Conservation (phyloP, 2,888 invertebrate species). For the Agrochola macilenta region DNA sequence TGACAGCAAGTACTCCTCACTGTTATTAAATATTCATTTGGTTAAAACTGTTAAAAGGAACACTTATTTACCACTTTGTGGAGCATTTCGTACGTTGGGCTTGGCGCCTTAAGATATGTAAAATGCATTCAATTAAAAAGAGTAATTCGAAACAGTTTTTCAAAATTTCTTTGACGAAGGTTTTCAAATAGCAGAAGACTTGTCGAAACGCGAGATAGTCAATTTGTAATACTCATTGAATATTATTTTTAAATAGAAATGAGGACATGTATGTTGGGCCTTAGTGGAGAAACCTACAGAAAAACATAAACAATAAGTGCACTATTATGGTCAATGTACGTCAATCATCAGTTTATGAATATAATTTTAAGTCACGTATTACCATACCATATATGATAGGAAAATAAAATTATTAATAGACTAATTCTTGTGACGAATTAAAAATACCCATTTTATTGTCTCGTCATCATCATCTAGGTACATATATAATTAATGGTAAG, state of each 20-base stretch:
- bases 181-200: background rate
- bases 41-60: slow-evolving; percentile 61
- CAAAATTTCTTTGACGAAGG: slow-evolving; percentile 12
- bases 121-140: slow-evolving; percentile 52
- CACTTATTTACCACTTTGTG: slow-evolving; percentile 62
- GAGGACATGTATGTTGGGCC: background rate
- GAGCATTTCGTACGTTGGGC: slow-evolving; percentile 26
- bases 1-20: slow-evolving; percentile 52
- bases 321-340: slow-evolving; percentile 16
- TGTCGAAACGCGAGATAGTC: background rate
- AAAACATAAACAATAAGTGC: slow-evolving; percentile 16
- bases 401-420: slow-evolving; percentile 4
- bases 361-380: slow-evolving; percentile 7
- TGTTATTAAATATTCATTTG: slow-evolving; percentile 69
- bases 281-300: background rate
- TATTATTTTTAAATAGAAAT: slow-evolving; percentile 17
- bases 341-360: slow-evolving; percentile 1
- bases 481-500: background rate
- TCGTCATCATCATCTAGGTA: background rate
- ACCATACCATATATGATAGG: background rate
- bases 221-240: slow-evolving; percentile 3
- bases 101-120: slow-evolving; percentile 47
- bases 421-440: slow-evolving; percentile 3
- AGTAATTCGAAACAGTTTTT: slow-evolving; percentile 46
- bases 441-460: slow-evolving; percentile 11